A percentile compares a stretch with the other conserved stretches of the same genome.
Conservation (phyloP, 2,113 vertebrate genomes). For the Monarcha castaneiventris region DNA sequence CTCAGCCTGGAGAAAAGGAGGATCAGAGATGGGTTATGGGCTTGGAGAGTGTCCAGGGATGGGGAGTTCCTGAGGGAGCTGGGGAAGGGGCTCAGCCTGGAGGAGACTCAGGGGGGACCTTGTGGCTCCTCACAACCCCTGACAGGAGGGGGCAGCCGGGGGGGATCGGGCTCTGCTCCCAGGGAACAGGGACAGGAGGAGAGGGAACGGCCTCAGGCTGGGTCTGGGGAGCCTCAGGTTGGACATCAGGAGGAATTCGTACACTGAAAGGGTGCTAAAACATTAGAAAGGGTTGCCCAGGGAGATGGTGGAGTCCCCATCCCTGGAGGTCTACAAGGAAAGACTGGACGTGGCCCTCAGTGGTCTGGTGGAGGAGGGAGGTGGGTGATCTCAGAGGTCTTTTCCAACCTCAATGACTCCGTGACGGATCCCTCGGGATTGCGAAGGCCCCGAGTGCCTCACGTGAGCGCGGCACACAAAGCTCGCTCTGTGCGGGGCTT, state of each 20-base stretch:
- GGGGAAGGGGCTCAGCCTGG: neutral
- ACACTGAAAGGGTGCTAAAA: neutral
- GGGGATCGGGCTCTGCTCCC: neutral
- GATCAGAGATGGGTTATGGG: too few species aligned
- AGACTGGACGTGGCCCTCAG: neutral
- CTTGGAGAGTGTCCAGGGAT: too few species aligned
- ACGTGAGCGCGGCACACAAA: neutral
- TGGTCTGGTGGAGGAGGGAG: neutral
- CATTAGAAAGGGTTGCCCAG: neutral
- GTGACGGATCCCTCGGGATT: neutral
- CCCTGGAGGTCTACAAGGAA: neutral
- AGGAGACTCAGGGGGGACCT: neutral
- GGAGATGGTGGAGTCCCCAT: neutral
- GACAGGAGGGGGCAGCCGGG: neutral
- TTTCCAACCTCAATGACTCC: neutral
- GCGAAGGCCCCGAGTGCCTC: neutral
- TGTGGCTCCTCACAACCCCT: neutral
- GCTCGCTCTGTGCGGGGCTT: neutral
- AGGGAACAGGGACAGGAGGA: neutral
- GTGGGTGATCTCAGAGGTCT: neutral
- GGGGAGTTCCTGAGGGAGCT: neutral
- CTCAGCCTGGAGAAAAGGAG: neutral
- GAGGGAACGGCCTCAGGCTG: neutral
- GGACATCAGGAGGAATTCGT: neutral
- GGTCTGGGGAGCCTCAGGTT: fast-evolving